phyloP scores from a whole-genome alignment of 1,140 invertebrate species.

The Neodiprion fabricii region DNA sequence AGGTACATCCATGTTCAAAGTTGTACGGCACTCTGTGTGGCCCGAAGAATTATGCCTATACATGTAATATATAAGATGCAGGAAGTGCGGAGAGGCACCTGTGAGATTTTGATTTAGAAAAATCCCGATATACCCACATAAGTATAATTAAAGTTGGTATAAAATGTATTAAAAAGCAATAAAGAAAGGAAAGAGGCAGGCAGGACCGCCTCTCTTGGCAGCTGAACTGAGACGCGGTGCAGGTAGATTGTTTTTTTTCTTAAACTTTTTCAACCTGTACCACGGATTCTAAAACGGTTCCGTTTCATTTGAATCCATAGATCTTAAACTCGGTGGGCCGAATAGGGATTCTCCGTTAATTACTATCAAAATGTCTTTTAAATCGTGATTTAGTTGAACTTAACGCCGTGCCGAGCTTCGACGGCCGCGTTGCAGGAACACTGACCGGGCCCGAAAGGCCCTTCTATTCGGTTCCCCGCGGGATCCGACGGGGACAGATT shows the following conservation, averaged over 20 bases:
- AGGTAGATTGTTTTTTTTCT: too few species aligned
- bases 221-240: neutral
- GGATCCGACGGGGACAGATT: constrained; percentile 25
- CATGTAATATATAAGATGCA: too few species aligned
- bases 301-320: constrained; percentile 23
- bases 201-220: neutral
- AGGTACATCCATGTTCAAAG: too few species aligned
- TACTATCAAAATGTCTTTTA: constrained; percentile 38
- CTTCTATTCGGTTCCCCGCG: neutral
- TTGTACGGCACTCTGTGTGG: too few species aligned
- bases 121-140: neutral
- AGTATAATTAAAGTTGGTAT: neutral
- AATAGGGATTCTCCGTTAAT: constrained; percentile 37
- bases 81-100: too few species aligned
- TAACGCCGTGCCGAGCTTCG: neutral
- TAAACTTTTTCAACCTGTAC: too few species aligned
- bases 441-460: neutral
- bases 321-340: constrained; percentile 28
- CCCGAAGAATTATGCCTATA: too few species aligned
- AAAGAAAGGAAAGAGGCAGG: neutral
- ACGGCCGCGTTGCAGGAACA: neutral
- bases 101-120: neutral
- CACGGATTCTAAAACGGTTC: neutral
- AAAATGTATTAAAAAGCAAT: constrained; percentile 2
- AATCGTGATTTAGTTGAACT: constrained; percentile 37